Evolutionary conservation across 23 tunicate genomes (phyloP).

Genomic region (Oikopleura dioica): DNA sequence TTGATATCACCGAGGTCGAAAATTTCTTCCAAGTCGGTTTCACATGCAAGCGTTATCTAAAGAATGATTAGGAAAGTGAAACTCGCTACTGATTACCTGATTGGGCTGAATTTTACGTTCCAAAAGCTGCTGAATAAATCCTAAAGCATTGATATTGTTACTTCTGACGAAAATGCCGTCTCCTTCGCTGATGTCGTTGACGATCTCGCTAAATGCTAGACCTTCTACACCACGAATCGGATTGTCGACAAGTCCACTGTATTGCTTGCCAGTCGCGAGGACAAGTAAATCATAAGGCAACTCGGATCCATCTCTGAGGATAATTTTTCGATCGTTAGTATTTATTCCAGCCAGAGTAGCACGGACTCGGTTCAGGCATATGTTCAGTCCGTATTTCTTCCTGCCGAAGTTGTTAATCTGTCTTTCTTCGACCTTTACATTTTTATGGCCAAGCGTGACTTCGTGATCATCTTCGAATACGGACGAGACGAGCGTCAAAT

Average conservation of each 20-base stretch:
- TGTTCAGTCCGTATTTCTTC: background rate
- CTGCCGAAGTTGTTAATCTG: background rate
- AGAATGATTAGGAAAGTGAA: too few relatives aligned
- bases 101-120: too few relatives aligned
- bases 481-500: background rate
- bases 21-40: too few relatives aligned
- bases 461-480: background rate
- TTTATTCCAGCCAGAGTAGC: background rate
- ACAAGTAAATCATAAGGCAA: background rate
- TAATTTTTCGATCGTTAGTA: background rate
- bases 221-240: background rate
- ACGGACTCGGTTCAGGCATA: background rate
- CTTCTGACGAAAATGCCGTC: too few relatives aligned
- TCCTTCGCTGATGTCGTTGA: too few relatives aligned
- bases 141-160: too few relatives aligned
- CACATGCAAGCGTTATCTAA: too few relatives aligned
- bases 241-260: background rate
- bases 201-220: background rate
- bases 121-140: too few relatives aligned
- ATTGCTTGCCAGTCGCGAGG: background rate
- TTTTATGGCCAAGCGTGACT: background rate
- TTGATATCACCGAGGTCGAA: too few relatives aligned
- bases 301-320: background rate
- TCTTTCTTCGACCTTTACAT: background rate
- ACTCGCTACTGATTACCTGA: too few relatives aligned